Base-by-base conservation (phyloP, 2,113 vertebrate species). In the Corythoichthys intestinalis region DNA sequence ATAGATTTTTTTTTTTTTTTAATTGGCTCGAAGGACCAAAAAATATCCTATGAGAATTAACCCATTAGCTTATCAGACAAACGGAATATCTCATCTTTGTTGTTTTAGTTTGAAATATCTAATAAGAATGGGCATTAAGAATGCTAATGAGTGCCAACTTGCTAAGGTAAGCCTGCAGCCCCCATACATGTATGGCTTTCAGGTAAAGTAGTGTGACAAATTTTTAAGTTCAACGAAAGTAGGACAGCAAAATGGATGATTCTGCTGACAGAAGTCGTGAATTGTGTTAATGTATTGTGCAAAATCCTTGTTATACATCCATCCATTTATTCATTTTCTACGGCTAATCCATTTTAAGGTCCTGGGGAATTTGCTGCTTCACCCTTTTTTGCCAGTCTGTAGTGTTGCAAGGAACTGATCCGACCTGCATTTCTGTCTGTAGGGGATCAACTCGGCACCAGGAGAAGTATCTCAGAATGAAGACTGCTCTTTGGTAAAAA, bases 401-500 rank as follows among this genome's bases (percentile, higher is more conserved):
- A 62, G n/a, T 20, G 4, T 46, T 59, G 13, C 12, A 57, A 57
- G 34, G 34, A 57, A 57, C 2, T 57, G n/a, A 57, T 57, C 4
- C 12, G 2, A 57, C 4, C 10, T 37, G 11, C 12, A 35, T 79
- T 58, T 56, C 11, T 80, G 13, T 85, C 49, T 56, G 2, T 70
- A 93, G 92, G 92, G 91, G 12, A 48, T 79, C 2, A 91, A 82
- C 44, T 73, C 70, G 56, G 84, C 85, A 47, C 62, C 74, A 64
- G 66, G 66, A 6, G 73, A 35, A 6, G 78, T 62, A 71, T 72
- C 74, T 41, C 81, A 81, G 59, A 86, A 88, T 70, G 86, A 83
- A 58, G 83, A 91, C 65, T 73, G 79, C 53, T 81, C 87, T 38
- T 77, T 93, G 65, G 87, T 93, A 47, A 88, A 82, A 77, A 92